A percentile compares a stretch with the other conserved stretches of the same genome.
Evolutionary conservation across 1,140 invertebrate genomes (phyloP).

Genomic region (Geopemphigus sp.): DNA sequence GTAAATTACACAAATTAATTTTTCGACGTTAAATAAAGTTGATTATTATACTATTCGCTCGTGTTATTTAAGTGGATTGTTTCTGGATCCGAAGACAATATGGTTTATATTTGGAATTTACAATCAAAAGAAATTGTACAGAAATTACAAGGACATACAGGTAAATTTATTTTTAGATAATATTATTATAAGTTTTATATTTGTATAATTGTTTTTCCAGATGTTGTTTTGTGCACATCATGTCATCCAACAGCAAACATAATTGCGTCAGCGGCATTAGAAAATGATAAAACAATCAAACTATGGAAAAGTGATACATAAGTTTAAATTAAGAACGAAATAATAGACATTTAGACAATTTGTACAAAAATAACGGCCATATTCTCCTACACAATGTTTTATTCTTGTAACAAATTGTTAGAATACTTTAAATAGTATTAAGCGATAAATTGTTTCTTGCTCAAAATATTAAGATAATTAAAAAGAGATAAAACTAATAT

Average conservation of each 20-base stretch:
- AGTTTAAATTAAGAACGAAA: background rate
- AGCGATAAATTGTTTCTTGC: background rate
- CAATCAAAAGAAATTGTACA: constrained; percentile 99
- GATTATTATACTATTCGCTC: constrained; percentile 50
- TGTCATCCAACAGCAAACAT: constrained; percentile 99
- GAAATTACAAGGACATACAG: constrained; percentile 75
- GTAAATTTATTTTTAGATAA: background rate
- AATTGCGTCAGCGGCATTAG: constrained; percentile 96
- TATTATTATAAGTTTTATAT: background rate
- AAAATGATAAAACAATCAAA: constrained; percentile 99
- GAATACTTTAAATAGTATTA: background rate
- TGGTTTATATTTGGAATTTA: constrained; percentile 99
- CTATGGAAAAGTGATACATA: constrained; percentile 98
- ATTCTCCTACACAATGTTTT: background rate
- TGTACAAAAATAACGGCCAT: background rate
- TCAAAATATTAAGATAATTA: background rate
- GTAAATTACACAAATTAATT: constrained; percentile 59
- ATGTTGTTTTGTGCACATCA: constrained; percentile 95
- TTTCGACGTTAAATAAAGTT: background rate
- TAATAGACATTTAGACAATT: constrained; percentile 3
- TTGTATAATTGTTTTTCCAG: constrained; percentile 58
- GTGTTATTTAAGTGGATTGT: constrained; percentile 88
- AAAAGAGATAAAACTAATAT: background rate
- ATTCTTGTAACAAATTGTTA: background rate
- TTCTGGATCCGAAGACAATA: constrained; percentile 98